Conservation (phyloP, 1,140 invertebrate species). For the Drosophila mauritiana region DNA sequence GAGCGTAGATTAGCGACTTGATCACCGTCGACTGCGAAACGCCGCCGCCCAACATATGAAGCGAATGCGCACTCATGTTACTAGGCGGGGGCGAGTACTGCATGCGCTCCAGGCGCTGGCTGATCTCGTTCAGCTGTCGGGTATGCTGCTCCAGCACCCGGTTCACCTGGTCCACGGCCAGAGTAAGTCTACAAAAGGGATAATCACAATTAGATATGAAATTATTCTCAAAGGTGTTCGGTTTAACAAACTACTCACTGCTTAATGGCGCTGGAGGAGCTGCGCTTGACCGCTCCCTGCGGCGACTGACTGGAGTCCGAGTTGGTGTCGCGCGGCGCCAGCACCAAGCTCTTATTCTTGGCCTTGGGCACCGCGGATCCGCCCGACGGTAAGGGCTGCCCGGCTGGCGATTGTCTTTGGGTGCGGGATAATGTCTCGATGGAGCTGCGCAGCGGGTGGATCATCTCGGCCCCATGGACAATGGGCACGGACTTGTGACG, state of each 20-base stretch:
- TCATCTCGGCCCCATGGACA: conserved; percentile 87
- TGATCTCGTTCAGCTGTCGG: conserved; percentile 66
- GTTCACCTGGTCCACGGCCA: conserved; percentile 72
- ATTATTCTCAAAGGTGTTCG: background rate
- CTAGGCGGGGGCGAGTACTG: conserved; percentile 63
- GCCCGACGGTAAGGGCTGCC: background rate
- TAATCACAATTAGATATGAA: background rate
- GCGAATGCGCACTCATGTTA: conserved; percentile 15
- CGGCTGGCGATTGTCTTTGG: conserved; percentile 19
- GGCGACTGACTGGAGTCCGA: conserved; percentile 81
- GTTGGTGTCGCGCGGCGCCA: conserved; percentile 66
- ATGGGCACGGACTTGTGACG: conserved; percentile 89
- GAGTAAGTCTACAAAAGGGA: conserved; percentile 50
- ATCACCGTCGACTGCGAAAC: conserved; percentile 54
- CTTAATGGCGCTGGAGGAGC: conserved; percentile 44
- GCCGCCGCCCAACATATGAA: conserved; percentile 41
- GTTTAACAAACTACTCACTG: conserved; percentile 39
- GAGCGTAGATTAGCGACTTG: conserved; percentile 60
- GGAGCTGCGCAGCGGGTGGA: conserved; percentile 61
- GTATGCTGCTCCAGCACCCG: conserved; percentile 67
- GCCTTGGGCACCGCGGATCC: conserved; percentile 30
- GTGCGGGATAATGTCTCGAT: conserved; percentile 11
- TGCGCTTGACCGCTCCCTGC: conserved; percentile 60
- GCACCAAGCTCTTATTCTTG: conserved; percentile 59
- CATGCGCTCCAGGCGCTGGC: conserved; percentile 66